Evolutionary conservation across 2,888 invertebrate species (phyloP).

Genomic region (Omphaloscelis lunosa): DNA sequence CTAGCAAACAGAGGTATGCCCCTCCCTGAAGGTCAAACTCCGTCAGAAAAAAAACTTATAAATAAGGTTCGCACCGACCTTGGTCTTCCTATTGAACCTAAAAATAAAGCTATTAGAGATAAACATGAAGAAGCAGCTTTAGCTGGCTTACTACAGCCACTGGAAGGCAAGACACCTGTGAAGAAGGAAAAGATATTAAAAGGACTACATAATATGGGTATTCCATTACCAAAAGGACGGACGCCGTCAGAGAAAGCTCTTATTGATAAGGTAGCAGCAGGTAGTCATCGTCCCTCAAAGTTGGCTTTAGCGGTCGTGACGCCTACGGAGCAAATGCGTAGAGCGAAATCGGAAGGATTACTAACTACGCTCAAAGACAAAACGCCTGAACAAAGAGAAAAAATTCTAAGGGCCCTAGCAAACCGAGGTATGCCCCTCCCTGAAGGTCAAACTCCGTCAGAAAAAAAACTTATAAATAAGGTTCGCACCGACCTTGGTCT

Average conservation of each 20-base stretch:
- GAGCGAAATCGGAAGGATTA: constrained; percentile 23
- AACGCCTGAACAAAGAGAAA: background rate
- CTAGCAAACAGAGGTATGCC: constrained; percentile 58
- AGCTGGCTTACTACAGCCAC: too few species aligned
- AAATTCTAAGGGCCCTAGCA: background rate
- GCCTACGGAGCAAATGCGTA: constrained; percentile 10
- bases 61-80: constrained; percentile 13
- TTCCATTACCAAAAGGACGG: constrained; percentile 35
- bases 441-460: constrained; percentile 64
- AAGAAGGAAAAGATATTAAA: constrained; percentile 20
- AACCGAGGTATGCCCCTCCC: background rate
- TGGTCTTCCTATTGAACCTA: constrained; percentile 14
- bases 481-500: constrained; percentile 67
- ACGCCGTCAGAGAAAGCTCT: constrained; percentile 65
- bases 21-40: constrained; percentile 60
- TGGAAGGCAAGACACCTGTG: too few species aligned
- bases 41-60: constrained; percentile 19
- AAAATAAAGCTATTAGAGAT: too few species aligned
- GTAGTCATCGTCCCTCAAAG: background rate
- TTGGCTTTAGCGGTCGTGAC: fast-evolving
- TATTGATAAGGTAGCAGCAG: constrained; percentile 53
- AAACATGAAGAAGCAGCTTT: too few species aligned
- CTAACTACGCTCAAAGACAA: background rate
- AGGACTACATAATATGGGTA: constrained; percentile 51
- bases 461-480: constrained; percentile 66